A percentile compares a stretch with the other conserved stretches of the same genome.
Conservation (phyloP, 2,888 invertebrate species). For the Philhelius pedissequus region DNA sequence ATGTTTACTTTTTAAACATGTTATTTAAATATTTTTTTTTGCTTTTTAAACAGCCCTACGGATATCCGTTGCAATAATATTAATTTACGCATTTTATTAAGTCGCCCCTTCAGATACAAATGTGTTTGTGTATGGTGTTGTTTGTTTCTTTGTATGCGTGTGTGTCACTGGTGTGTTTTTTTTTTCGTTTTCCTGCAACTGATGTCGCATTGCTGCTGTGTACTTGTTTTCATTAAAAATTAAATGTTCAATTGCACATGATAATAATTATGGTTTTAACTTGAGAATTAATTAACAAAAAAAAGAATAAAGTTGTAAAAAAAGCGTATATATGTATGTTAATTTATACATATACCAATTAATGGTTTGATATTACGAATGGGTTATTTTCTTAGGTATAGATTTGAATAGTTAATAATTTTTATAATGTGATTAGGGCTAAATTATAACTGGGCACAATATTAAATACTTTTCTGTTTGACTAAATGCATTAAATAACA, state of each 20-base stretch:
- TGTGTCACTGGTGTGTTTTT: neutral
- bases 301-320: neutral
- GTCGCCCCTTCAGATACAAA: neutral
- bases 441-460: too few species aligned
- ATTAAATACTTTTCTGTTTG: too few species aligned
- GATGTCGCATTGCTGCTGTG: conserved; percentile 32
- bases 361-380: too few species aligned
- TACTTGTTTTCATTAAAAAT: conserved; percentile 36
- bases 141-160: neutral
- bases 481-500: too few species aligned
- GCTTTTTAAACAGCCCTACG: conserved; percentile 10
- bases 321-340: neutral
- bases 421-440: too few species aligned
- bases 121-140: neutral
- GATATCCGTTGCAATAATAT: conserved; percentile 33
- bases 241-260: conserved; percentile 47
- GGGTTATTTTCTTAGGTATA: too few species aligned
- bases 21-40: conserved; percentile 50
- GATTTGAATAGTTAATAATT: too few species aligned
- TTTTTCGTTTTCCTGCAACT: conserved; percentile 28
- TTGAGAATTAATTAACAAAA: conserved; percentile 52
- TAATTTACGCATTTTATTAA: conserved; percentile 44
- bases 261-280: conserved; percentile 58
- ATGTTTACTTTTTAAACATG: conserved; percentile 56
- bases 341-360: too few species aligned